These are phyloP conservation scores for Tribolium castaneum DNA, from an alignment of 1,140 invertebrate species.

Conservation along the genomic window DNA sequence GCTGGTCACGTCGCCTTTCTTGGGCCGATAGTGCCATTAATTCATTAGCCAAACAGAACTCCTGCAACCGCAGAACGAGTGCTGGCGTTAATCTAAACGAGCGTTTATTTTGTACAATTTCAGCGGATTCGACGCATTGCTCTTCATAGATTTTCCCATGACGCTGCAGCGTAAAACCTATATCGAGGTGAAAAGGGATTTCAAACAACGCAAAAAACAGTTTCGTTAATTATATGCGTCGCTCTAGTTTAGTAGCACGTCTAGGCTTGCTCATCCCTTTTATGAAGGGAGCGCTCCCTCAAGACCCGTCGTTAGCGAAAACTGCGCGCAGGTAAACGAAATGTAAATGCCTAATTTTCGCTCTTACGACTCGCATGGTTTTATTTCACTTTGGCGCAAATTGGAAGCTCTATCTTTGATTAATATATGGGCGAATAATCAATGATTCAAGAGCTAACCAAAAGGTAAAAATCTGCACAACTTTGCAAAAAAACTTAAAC, in stretches of 20 bases:
- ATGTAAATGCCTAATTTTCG: slow-evolving; percentile 33
- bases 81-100: slow-evolving; percentile 37
- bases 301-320: slow-evolving; percentile 26
- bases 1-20: slow-evolving; percentile 8
- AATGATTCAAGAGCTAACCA: not conserved
- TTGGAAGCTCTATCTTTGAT: not conserved
- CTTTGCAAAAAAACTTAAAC: no score
- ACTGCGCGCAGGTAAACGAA: slow-evolving; percentile 21
- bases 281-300: not conserved
- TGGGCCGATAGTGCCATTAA: slow-evolving; percentile 6
- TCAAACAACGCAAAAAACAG: not conserved
- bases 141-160: slow-evolving; percentile 37
- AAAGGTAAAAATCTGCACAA: not conserved
- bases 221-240: not conserved
- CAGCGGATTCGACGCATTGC: slow-evolving; percentile 21
- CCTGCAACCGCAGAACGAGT: slow-evolving; percentile 13
- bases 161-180: slow-evolving; percentile 11
- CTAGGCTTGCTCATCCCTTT: not conserved
- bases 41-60: slow-evolving; percentile 26
- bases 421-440: no score
- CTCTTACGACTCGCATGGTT: slow-evolving; percentile 2
- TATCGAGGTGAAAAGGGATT: not conserved
- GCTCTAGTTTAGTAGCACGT: slow-evolving; percentile 7
- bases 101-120: slow-evolving; percentile 30
- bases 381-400: not conserved